A percentile compares a stretch with the other conserved stretches of the same genome.
Evolutionary conservation across 1,140 invertebrate genomes (phyloP).

Genomic region (Nasonia vitripennis): DNA sequence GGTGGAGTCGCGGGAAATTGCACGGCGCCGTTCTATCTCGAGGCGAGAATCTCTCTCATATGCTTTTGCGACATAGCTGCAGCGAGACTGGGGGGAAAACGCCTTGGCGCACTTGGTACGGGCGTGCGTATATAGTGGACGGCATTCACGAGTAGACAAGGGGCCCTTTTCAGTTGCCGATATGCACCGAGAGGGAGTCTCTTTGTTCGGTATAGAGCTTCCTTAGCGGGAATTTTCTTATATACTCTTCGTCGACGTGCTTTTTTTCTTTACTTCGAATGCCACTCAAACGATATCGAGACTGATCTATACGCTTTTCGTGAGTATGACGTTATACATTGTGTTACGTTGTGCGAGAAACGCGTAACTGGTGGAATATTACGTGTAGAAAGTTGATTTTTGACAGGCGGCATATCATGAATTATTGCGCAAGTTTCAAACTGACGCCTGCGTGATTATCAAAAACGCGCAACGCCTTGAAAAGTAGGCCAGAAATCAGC

Average conservation of each 20-base stretch:
- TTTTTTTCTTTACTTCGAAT: not conserved
- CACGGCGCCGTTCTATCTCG: not conserved
- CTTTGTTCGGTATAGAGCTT: not conserved
- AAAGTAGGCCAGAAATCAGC: not conserved
- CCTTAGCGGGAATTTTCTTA: not conserved
- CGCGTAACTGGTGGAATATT: not conserved
- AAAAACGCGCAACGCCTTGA: not conserved
- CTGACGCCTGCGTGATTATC: not conserved
- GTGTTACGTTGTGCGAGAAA: not conserved
- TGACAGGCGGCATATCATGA: conserved; percentile 6
- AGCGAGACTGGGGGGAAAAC: not conserved
- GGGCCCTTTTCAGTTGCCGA: not conserved
- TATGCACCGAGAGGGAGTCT: not conserved
- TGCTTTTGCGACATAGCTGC: not conserved
- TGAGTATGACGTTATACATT: not conserved
- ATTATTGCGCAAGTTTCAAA: conserved; percentile 12
- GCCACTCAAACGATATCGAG: not conserved
- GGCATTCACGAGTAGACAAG: conserved; percentile 25
- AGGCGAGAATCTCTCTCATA: not conserved
- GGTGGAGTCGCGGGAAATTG: conserved; percentile 10
- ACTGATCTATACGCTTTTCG: not conserved
- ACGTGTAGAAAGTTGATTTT: conserved; percentile 20
- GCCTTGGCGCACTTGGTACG: not conserved
- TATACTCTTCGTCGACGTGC: not conserved
- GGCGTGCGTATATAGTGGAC: not conserved